phyloP scores from a whole-genome alignment of 2,113 vertebrate genomes.

The Oenanthe oenanthe region DNA sequence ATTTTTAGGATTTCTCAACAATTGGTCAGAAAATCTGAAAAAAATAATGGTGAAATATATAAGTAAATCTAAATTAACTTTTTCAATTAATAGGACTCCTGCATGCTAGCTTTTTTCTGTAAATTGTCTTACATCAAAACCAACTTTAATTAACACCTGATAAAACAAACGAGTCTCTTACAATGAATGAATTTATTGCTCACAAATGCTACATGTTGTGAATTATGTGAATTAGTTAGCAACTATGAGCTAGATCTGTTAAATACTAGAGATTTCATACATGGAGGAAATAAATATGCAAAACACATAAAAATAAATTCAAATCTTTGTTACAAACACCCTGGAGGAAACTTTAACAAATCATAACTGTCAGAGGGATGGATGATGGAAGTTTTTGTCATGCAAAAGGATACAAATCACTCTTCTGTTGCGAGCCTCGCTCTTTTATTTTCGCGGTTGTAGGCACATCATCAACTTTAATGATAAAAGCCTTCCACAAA shows the following conservation, averaged over 20 bases:
- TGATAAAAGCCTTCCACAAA: conserved; percentile 80
- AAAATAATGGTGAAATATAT: background rate
- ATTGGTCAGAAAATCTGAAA: background rate
- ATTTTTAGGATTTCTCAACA: background rate
- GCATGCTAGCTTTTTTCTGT: background rate
- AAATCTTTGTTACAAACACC: conserved; percentile 62
- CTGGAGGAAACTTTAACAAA: conserved; percentile 72
- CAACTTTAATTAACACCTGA: conserved; percentile 55
- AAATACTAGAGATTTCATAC: conserved; percentile 30
- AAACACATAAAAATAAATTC: conserved; percentile 71
- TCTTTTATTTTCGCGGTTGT: conserved; percentile 67
- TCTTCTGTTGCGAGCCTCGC: background rate
- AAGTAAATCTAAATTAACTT: conserved; percentile 3
- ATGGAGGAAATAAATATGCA: conserved; percentile 70
- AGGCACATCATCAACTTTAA: conserved; percentile 78
- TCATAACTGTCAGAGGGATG: conserved; percentile 71
- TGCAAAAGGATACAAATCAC: conserved; percentile 74
- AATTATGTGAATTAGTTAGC: background rate
- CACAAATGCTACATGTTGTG: conserved; percentile 5
- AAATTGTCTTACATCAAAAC: background rate
- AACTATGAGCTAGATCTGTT: background rate
- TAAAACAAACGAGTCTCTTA: conserved; percentile 62
- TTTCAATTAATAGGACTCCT: conserved; percentile 40
- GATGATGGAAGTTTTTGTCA: conserved; percentile 71
- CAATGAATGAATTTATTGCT: conserved; percentile 50